Conservation (phyloP, 2,797 vertebrate genomes). For the Apogon talboti region DNA sequence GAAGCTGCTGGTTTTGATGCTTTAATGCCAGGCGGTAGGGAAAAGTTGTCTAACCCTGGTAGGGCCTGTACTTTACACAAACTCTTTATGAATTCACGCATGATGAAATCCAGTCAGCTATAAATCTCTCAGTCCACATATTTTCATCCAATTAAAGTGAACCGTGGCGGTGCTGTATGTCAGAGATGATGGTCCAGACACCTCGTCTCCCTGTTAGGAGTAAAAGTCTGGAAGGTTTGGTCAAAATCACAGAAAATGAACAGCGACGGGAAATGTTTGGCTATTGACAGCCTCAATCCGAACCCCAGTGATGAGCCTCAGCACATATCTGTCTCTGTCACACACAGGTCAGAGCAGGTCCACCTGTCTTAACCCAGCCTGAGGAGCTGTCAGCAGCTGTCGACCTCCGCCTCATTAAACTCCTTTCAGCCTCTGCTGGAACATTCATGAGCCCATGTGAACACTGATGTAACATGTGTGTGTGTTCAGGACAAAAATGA, state of each 20-base stretch:
- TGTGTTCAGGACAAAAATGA: constrained; percentile 5
- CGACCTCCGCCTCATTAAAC: constrained; percentile 29
- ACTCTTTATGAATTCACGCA: background rate
- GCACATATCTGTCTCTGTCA: background rate
- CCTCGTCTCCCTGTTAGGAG: background rate
- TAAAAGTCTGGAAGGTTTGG: background rate
- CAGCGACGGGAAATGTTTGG: background rate
- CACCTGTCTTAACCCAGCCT: background rate
- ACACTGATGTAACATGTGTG: constrained; percentile 11
- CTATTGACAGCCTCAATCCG: background rate
- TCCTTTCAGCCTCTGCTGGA: constrained; percentile 22
- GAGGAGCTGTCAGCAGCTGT: constrained; percentile 8
- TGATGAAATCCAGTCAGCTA: constrained; percentile 10
- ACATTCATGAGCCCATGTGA: constrained; percentile 31
- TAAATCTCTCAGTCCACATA: constrained; percentile 24
- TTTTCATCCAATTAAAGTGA: constrained; percentile 34
- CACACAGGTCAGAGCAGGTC: constrained; percentile 7
- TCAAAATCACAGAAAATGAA: background rate
- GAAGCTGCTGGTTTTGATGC: background rate
- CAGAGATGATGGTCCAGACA: background rate
- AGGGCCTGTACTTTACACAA: background rate
- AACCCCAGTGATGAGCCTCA: background rate
- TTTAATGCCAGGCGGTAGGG: background rate
- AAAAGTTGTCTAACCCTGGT: background rate
- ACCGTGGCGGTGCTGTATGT: background rate